Evolutionary conservation across 2,888 invertebrate species (phyloP).

Genomic region (Eristalis tenax): DNA sequence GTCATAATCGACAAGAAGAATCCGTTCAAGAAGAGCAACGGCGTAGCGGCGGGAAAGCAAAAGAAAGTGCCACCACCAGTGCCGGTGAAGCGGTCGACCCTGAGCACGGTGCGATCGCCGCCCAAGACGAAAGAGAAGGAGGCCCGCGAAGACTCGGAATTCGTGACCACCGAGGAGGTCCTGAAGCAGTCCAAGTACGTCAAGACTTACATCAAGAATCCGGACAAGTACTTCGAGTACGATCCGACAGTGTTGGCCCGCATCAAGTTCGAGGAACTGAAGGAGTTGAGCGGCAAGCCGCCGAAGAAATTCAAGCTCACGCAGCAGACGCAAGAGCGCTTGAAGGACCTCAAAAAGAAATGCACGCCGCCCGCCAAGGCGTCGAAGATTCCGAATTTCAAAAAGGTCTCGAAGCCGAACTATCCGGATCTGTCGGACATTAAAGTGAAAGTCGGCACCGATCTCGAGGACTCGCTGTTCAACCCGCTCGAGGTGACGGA

Average conservation of each 20-base stretch:
- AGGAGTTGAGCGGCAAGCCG: constrained; percentile 75
- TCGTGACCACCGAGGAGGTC: constrained; percentile 80
- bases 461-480: constrained; percentile 77
- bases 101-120: constrained; percentile 75
- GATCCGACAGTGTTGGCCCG: constrained; percentile 79
- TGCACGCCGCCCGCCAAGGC: constrained; percentile 69
- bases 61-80: constrained; percentile 77
- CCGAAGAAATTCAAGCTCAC: constrained; percentile 73
- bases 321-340: constrained; percentile 73
- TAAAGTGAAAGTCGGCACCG: constrained; percentile 80
- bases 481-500: constrained; percentile 80
- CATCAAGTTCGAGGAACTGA: constrained; percentile 78
- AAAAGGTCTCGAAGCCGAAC: constrained; percentile 80
- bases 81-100: constrained; percentile 77
- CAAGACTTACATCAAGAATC: constrained; percentile 81
- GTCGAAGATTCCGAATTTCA: constrained; percentile 76
- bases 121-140: constrained; percentile 74
- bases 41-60: constrained; percentile 60
- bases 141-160: constrained; percentile 76
- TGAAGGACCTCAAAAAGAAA: constrained; percentile 75
- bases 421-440: constrained; percentile 80
- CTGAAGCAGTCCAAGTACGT: constrained; percentile 81
- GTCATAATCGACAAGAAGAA: constrained; percentile 80
- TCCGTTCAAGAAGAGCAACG: constrained; percentile 78
- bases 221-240: constrained; percentile 80